Base-by-base conservation (phyloP, 2,888 invertebrate genomes). In the Drosophila mimetica region DNA sequence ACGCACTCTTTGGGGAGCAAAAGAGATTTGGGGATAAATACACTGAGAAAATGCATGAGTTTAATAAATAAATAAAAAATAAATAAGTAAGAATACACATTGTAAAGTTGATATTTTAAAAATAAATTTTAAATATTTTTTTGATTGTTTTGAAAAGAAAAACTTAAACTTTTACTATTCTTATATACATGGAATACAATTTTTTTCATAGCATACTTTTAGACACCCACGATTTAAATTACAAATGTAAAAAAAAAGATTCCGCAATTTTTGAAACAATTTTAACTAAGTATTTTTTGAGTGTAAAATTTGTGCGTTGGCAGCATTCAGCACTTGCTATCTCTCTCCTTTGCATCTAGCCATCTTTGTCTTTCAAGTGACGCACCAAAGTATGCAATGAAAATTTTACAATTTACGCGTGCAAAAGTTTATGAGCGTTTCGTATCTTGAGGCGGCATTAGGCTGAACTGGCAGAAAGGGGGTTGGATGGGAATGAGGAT, bases 321-420 rank as follows among this genome's bases (percentile, higher is more conserved):
- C 55, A 47, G 63, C 50, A 25, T 25, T 32, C 39, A 58, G 28
- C n/a, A 20, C 46, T 14, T 39, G 47, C 59, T 42, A 22, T 22
- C 28, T n/a, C 28, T 11, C 22, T 20, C 18, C 37, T n/a, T 16
- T 22, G 9, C 25, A 16, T 36, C 18, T 4, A 8, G 5, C 18
- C 18, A 9, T 61, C 41, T 28, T 9, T 11, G 16, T 42, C 64
- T 36, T 50, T 36, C 36, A 39, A 18, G 44, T 53, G 69, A 57
- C 82, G 77, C 79, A 69, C 61, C 20, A 76, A 79, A 79, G 79
- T 79, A 82, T 79, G 79, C 79, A 79, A 79, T 79, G 74, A 76
- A 82, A 79, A 79, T 82, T 79, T 79, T 79, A 82, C 79, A 79
- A 79, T 82, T 82, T 82, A 74, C 79, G 76, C 83, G 69, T 76